A percentile compares a stretch with the other conserved stretches of the same genome.
Conservation (phyloP, 2,797 vertebrate species). For the Cirrhinus molitorella region DNA sequence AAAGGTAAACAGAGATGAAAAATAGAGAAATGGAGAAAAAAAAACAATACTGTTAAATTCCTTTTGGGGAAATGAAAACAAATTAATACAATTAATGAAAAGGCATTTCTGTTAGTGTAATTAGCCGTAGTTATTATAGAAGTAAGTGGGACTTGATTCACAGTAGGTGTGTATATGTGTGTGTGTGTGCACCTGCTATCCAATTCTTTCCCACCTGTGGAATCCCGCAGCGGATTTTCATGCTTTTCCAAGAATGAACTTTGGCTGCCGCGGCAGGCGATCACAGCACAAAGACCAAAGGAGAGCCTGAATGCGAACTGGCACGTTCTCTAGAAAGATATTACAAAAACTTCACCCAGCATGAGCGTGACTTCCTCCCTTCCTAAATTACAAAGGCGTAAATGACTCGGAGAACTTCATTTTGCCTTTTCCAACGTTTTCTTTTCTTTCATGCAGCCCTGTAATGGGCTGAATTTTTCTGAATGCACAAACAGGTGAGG, state of each 20-base stretch:
- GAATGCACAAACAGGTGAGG: conserved; percentile 41
- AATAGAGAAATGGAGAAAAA: background rate
- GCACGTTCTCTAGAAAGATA: conserved; percentile 23
- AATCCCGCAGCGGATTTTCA: conserved; percentile 26
- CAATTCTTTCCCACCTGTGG: conserved; percentile 13
- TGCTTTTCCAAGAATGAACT: conserved; percentile 30
- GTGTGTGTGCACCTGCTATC: conserved; percentile 12
- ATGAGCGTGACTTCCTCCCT: conserved; percentile 78
- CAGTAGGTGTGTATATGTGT: conserved; percentile 11
- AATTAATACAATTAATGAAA: conserved; percentile 23
- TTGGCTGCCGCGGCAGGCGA: background rate
- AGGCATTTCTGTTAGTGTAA: conserved; percentile 2
- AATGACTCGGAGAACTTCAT: conserved; percentile 78
- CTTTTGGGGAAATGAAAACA: conserved; percentile 29
- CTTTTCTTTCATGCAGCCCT: conserved; percentile 71
- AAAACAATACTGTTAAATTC: background rate
- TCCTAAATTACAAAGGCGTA: conserved; percentile 84
- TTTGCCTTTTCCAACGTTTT: conserved; percentile 74
- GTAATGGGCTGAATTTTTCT: conserved; percentile 69
- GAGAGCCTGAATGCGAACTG: conserved; percentile 31
- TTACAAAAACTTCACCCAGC: conserved; percentile 62
- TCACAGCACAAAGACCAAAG: conserved; percentile 4
- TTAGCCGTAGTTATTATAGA: conserved; percentile 13
- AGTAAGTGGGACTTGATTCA: conserved; percentile 37
- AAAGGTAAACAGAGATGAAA: background rate